A percentile compares a stretch with the other conserved stretches of the same genome.
Conservation (phyloP, 2,888 invertebrate genomes). For the Drosophila tripunctata region DNA sequence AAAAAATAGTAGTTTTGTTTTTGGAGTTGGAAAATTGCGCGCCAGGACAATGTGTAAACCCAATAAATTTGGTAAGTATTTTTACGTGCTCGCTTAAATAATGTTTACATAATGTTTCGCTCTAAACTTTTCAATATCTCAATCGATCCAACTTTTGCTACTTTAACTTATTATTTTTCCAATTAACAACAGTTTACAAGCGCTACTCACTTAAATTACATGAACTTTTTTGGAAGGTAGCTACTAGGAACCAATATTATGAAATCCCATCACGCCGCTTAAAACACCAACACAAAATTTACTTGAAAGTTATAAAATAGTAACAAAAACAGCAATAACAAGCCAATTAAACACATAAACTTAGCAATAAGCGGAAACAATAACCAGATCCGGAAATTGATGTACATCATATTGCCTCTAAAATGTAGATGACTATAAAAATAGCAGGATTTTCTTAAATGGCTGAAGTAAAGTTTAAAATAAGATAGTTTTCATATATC, state of each 20-base stretch:
- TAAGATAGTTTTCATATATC: too few relatives aligned
- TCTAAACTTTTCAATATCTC: background rate
- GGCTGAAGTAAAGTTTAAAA: background rate
- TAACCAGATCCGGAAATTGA: background rate
- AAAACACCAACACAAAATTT: conserved; percentile 39
- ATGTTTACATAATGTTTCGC: conserved; percentile 21
- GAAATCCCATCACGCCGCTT: conserved; percentile 36
- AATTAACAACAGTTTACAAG: conserved; percentile 61
- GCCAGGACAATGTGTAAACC: background rate
- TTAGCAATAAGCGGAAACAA: background rate
- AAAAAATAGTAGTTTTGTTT: conserved; percentile 1
- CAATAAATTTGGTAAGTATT: conserved; percentile 1
- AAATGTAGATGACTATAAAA: background rate
- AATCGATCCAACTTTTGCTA: conserved; percentile 40
- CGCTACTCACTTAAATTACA: conserved; percentile 68
- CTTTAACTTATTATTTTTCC: conserved; percentile 75
- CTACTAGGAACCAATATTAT: conserved; percentile 55
- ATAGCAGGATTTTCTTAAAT: background rate
- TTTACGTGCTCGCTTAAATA: background rate
- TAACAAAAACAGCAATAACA: conserved; percentile 15
- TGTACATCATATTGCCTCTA: background rate
- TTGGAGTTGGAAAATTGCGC: conserved; percentile 1
- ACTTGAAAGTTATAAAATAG: conserved; percentile 58
- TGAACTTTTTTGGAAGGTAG: conserved; percentile 42
- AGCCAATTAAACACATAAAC: background rate